These are phyloP conservation scores for Caenorhabditis becei DNA, from an alignment of 2,888 invertebrate species.

Conservation along the genomic window DNA sequence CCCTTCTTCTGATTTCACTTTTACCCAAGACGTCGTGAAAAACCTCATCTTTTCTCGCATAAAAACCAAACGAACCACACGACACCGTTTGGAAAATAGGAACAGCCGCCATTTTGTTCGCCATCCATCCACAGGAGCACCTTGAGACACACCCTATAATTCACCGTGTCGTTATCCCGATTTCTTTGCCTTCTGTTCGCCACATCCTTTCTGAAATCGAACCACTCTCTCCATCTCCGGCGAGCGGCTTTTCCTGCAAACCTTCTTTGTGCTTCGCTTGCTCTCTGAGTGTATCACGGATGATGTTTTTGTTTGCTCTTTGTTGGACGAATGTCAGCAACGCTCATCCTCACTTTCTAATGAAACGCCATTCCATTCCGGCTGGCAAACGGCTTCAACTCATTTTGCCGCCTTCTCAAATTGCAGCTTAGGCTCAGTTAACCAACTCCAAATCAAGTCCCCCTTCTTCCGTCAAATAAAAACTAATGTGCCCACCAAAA, in stretches of 20 bases:
- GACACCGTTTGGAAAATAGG: too few species aligned
- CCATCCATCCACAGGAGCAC: not conserved
- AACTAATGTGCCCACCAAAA: not conserved
- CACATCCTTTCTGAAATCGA: not conserved
- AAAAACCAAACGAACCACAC: too few species aligned
- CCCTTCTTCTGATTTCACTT: not conserved
- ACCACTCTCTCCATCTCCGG: not conserved
- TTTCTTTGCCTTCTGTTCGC: not conserved
- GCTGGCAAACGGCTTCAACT: not conserved
- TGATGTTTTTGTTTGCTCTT: conserved; percentile 45
- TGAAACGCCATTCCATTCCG: conserved; percentile 32
- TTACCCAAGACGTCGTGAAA: not conserved
- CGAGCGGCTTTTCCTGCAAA: not conserved
- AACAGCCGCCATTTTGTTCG: too few species aligned
- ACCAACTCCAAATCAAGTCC: too few species aligned
- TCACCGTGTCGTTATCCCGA: not conserved
- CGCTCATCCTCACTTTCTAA: conserved; percentile 37
- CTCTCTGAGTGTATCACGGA: conserved; percentile 12
- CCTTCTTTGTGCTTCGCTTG: conserved; percentile 44
- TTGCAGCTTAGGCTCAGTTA: too few species aligned
- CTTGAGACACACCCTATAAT: conserved; percentile 9
- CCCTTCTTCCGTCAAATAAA: too few species aligned
- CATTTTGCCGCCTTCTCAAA: not conserved
- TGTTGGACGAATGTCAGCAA: conserved; percentile 20
- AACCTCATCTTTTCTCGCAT: too few species aligned